phyloP scores from a whole-genome alignment of 2,797 vertebrate species.

The Bufotes viridis region DNA sequence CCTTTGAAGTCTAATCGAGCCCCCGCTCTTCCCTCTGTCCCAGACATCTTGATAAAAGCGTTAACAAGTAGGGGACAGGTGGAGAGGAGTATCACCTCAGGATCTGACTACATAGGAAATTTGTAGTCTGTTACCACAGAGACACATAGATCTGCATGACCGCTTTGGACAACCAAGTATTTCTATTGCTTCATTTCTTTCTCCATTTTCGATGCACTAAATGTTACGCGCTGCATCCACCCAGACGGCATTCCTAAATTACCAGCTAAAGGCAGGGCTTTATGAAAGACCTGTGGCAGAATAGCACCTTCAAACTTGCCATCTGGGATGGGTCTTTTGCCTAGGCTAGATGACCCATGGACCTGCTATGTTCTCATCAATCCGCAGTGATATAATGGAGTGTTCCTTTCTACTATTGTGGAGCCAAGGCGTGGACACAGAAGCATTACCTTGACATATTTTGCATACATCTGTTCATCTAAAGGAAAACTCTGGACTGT shows the following conservation, averaged over 20 bases:
- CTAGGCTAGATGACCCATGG: no score
- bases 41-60: neutral
- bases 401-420: no score
- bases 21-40: neutral
- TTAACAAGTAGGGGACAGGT: neutral
- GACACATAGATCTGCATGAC: neutral
- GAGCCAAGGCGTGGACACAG: no score
- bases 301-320: neutral
- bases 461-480: conserved; percentile 97
- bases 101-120: neutral
- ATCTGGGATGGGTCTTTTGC: neutral
- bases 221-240: neutral
- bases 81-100: neutral
- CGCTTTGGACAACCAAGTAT: no score
- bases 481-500: conserved; percentile 96
- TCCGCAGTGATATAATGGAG: no score
- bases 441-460: conserved; percentile 92
- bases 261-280: neutral
- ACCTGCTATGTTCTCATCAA: no score
- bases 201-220: no score
- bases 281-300: neutral
- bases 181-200: no score
- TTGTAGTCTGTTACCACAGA: neutral
- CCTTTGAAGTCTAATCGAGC: neutral
- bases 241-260: neutral